Base-by-base conservation (phyloP, 1,140 invertebrate genomes). In the Cyclina sinensis region DNA sequence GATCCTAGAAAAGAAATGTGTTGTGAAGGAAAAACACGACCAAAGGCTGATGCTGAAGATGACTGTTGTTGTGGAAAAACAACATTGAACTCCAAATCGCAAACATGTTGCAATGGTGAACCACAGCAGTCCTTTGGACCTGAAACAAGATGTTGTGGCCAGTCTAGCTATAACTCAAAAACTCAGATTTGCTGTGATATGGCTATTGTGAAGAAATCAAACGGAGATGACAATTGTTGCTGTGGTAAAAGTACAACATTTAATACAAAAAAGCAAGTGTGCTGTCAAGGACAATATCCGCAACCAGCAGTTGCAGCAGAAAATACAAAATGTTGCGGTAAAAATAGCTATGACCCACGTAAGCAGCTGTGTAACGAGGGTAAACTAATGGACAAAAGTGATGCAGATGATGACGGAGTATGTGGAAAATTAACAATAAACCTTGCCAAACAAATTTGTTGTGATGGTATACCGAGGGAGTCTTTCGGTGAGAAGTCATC, bases 151-250 rank as follows among this genome's bases (percentile, higher is more conserved):
- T 88, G 86, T 32, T 88, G 86, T 88, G 86, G 86, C 14, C 30
- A 51, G 24, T 43, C 48, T 11, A 88, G 86, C 32, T 88, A 57
- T 57, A 62, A 88, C 68, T 74, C 68, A 5, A 82, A 59, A 39
- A 80, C n/a, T 46, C 30, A 79, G 21, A 59, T 88, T 43, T 88
- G 86, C 51, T 88, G 86, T 35, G 46, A 81, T n/a, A 82, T 73
- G 62, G 39, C 24, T n/a, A 70, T 82, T 7, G 68, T 74, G 7
- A 65, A 81, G 46, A 88, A 88, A 70, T 51, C 35, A 7, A 74
- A 76, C n/a, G 35, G 9, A 73, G 65, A 88, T n/a, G 79, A 82
- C 46, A 88, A 88, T 51, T 88, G 86, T 48, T 88, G 86, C 43
- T 88, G 86, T 62, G 86, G 86, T 1, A 74, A 73, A 37, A 70